These are phyloP conservation scores for Syngnathus typhle DNA, from an alignment of 2,113 vertebrate species.

Conservation along the genomic window DNA sequence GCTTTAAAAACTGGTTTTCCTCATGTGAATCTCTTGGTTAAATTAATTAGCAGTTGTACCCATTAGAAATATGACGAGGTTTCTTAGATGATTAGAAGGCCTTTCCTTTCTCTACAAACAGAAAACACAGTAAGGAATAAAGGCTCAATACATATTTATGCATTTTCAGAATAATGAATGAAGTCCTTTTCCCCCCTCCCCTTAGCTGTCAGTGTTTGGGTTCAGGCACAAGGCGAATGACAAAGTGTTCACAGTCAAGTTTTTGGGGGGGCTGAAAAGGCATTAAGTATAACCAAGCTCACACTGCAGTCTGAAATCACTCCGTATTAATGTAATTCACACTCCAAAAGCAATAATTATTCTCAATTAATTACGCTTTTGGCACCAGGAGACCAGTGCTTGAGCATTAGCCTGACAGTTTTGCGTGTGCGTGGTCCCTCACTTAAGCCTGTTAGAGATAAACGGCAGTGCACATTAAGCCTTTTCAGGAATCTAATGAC, in stretches of 20 bases:
- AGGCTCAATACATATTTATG: conserved; percentile 4
- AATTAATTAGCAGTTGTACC: neutral
- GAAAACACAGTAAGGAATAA: neutral
- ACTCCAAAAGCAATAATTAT: neutral
- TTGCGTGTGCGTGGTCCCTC: neutral
- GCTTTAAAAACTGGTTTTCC: neutral
- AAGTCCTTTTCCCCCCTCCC: neutral
- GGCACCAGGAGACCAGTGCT: neutral
- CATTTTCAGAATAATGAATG: neutral
- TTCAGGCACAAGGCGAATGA: neutral
- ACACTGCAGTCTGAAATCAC: neutral
- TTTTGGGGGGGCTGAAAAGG: neutral
- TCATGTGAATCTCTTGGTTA: neutral
- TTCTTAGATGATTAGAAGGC: neutral
- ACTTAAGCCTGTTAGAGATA: neutral
- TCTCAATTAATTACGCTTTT: neutral
- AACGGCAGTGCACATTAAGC: no score
- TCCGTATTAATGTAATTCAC: neutral
- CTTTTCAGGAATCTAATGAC: neutral
- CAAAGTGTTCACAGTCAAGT: conserved; percentile 1
- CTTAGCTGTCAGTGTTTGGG: neutral
- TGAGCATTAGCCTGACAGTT: conserved; percentile 6
- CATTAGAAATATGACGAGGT: conserved; percentile 1
- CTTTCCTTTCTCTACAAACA: neutral
- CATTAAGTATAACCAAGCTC: neutral